Evolutionary conservation across 2,113 vertebrate genomes (phyloP).

Genomic region (Melanocharis versteri): DNA sequence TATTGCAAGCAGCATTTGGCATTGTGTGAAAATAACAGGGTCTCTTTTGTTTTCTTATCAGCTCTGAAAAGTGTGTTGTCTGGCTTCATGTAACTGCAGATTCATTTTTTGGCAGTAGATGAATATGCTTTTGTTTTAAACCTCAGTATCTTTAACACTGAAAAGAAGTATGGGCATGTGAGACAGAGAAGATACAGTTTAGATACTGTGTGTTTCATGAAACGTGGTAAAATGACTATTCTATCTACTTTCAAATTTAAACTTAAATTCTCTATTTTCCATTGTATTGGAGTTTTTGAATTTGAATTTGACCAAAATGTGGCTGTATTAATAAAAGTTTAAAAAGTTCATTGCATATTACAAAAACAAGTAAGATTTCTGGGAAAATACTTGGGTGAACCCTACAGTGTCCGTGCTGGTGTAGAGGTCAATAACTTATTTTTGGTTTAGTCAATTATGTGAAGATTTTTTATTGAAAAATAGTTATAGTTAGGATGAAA

Average conservation of each 20-base stretch:
- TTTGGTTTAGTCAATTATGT: background rate
- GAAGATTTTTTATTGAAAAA: background rate
- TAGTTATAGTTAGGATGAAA: background rate
- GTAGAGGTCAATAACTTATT: background rate
- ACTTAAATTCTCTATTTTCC: background rate
- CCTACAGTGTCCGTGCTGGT: background rate
- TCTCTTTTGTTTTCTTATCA: background rate
- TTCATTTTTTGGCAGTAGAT: background rate
- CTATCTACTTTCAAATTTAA: background rate
- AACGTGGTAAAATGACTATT: background rate
- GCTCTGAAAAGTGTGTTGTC: background rate
- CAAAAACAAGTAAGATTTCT: background rate
- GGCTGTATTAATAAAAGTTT: background rate
- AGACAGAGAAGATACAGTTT: background rate
- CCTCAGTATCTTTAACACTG: background rate
- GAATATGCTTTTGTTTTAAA: background rate
- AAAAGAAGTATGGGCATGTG: background rate
- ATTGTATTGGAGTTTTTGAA: background rate
- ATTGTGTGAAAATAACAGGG: background rate
- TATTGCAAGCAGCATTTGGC: background rate
- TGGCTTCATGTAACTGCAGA: background rate
- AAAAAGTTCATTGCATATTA: background rate
- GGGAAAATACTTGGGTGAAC: background rate
- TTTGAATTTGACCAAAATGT: background rate
- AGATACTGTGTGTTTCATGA: background rate